These are phyloP conservation scores for Urocolius indicus DNA, from an alignment of 2,113 vertebrate species.

Conservation along the genomic window DNA sequence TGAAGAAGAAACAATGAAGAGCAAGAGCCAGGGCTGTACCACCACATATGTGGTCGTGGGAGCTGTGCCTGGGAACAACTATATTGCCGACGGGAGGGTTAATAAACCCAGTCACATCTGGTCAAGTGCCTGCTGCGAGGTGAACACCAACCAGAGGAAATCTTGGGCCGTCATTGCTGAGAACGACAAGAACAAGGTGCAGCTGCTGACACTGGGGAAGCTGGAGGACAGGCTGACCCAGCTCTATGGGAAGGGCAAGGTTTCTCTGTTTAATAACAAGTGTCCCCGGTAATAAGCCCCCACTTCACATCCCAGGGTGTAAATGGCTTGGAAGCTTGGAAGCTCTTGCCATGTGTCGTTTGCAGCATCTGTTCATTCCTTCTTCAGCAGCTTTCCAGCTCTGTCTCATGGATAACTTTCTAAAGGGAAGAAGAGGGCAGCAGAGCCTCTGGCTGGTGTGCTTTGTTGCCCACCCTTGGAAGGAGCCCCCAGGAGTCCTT, in stretches of 20 bases:
- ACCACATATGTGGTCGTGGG: constrained; percentile 22
- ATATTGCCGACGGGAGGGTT: constrained; percentile 33
- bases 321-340: background rate
- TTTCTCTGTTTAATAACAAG: constrained; percentile 37
- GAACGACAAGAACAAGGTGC: background rate
- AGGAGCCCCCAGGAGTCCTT: background rate
- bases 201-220: background rate
- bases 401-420: background rate
- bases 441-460: background rate
- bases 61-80: constrained; percentile 64
- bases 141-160: background rate
- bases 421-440: background rate
- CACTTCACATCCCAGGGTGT: background rate
- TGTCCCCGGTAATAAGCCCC: constrained; percentile 48
- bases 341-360: background rate
- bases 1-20: constrained; percentile 20
- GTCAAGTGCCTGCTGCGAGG: constrained; percentile 49
- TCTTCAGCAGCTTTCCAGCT: background rate
- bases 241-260: background rate
- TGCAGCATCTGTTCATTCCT: background rate
- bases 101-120: constrained; percentile 65
- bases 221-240: background rate
- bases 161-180: constrained; percentile 52
- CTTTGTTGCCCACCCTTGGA: background rate
- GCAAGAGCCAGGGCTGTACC: background rate